Evolutionary conservation across 2,113 vertebrate species (phyloP).

Genomic region (Antennarius striatus): DNA sequence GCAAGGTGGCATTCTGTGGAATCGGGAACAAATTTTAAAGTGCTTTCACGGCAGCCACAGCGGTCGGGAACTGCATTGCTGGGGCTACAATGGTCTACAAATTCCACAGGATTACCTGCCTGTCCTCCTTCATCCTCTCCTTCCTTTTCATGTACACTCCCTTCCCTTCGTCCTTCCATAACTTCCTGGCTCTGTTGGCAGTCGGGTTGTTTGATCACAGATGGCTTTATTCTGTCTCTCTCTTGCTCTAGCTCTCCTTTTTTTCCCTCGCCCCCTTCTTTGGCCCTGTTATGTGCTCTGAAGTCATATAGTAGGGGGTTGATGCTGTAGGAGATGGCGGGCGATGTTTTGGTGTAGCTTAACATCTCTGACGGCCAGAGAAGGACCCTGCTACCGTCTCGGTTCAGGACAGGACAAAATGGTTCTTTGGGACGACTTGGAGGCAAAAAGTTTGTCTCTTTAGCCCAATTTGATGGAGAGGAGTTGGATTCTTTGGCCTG

Average conservation of each 20-base stretch:
- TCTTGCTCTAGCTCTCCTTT: slow-evolving; percentile 43
- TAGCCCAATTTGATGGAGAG: background rate
- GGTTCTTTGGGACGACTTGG: slow-evolving; percentile 57
- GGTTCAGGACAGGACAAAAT: slow-evolving; percentile 61
- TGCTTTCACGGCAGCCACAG: slow-evolving; percentile 45
- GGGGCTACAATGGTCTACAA: slow-evolving; percentile 32
- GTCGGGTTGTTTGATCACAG: slow-evolving; percentile 64
- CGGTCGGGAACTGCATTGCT: slow-evolving; percentile 10
- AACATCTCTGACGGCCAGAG: slow-evolving; percentile 76
- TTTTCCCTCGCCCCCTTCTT: slow-evolving; percentile 30
- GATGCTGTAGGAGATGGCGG: slow-evolving; percentile 69
- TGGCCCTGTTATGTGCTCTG: slow-evolving; percentile 61
- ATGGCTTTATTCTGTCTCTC: slow-evolving; percentile 48
- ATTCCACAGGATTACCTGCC: slow-evolving; percentile 61
- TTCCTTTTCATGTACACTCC: slow-evolving; percentile 59
- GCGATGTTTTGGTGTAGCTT: slow-evolving; percentile 59
- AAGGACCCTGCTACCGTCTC: slow-evolving; percentile 63
- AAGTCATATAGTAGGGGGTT: slow-evolving; percentile 75
- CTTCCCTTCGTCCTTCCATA: slow-evolving; percentile 44
- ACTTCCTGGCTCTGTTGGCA: slow-evolving; percentile 52
- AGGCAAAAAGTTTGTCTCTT: background rate
- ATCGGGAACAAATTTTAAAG: slow-evolving; percentile 51
- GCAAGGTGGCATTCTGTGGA: slow-evolving; percentile 42
- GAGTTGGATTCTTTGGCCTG: slow-evolving; percentile 6
- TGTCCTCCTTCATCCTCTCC: slow-evolving; percentile 58